Percentiles rank a stretch among this genome's conserved stretches.
These are phyloP conservation scores for Notamacropus eugenii DNA, from an alignment of 2,797 vertebrate species.

Conservation along the genomic window DNA sequence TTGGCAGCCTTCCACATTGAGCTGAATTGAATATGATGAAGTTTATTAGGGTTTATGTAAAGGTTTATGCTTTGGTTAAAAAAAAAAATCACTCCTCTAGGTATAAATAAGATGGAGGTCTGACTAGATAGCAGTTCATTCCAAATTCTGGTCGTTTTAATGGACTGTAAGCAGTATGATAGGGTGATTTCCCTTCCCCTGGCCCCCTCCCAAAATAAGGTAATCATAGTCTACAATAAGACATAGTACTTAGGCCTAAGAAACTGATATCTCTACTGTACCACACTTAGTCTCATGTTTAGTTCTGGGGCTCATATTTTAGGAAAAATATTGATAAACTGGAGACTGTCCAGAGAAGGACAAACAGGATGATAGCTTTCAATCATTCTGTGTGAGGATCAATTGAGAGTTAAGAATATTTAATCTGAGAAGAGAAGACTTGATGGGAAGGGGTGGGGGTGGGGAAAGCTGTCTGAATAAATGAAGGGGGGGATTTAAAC, in stretches of 20 bases:
- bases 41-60: neutral
- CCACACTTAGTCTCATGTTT: neutral
- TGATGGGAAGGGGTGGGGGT: neutral
- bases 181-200: neutral
- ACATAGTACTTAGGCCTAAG: neutral
- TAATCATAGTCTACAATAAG: neutral
- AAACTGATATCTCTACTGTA: neutral
- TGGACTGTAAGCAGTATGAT: neutral
- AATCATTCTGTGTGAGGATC: neutral
- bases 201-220: neutral
- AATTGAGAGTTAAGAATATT: neutral
- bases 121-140: neutral
- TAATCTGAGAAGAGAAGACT: neutral
- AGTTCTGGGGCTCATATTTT: neutral
- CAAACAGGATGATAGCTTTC: neutral
- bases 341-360: neutral
- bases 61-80: neutral
- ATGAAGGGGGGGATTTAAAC: neutral
- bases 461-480: neutral
- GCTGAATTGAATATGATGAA: neutral
- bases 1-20: neutral
- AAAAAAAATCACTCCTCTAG: neutral
- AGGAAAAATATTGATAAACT: neutral
- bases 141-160: neutral
- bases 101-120: neutral